Base-by-base conservation (phyloP, 2,888 invertebrate genomes). In the Aquatica leii region DNA sequence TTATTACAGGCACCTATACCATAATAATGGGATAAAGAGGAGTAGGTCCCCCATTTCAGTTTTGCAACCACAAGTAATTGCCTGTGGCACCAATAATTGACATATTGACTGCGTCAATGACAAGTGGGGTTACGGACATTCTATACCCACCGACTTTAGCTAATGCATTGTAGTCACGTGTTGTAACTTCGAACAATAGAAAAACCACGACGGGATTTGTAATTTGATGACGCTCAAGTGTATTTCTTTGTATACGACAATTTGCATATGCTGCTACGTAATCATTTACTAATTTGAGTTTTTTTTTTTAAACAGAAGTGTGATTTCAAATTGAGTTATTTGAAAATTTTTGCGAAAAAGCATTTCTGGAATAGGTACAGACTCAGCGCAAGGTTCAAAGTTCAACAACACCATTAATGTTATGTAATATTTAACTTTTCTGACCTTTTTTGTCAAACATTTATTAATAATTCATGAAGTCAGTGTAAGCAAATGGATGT, bases 81-180 rank as follows among this genome's bases (percentile, higher is more conserved):
- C 77, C 74, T 74, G 74, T 69, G 73, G 76, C 72, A 74, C 75
- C 69, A 76, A 76, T 79, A 79, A 79, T 78, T 79, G 79, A 78
- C 79, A 79, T 79, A 78, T 78, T 78, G 78, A 77, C 76, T 76
- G 73, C 71, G 78, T 78, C 78, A 76, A 64, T 75, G 77, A 76
- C 77, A 77, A 77, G 77, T 72, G 59, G 50, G 34, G 41, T 21
- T n/a, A 59, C 50, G 46, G 52, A 55, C 43, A 58, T 57, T 52
- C 41, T 56, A 59, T 65, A 59, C 50, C 59, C 56, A 48, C 56
- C 59, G 40, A 55, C 21, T 59, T 58, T 21, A n/a, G 31, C 56
- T 65, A 65, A 65, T 60, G 59, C 20, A 56, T 58, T 60, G 57
- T 46, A 54, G 60, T 56, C 56, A 59, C 64, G 64, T 64, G 64